Evolutionary conservation across 2,888 invertebrate species (phyloP).

Genomic region (Aspidiotus destructor): DNA sequence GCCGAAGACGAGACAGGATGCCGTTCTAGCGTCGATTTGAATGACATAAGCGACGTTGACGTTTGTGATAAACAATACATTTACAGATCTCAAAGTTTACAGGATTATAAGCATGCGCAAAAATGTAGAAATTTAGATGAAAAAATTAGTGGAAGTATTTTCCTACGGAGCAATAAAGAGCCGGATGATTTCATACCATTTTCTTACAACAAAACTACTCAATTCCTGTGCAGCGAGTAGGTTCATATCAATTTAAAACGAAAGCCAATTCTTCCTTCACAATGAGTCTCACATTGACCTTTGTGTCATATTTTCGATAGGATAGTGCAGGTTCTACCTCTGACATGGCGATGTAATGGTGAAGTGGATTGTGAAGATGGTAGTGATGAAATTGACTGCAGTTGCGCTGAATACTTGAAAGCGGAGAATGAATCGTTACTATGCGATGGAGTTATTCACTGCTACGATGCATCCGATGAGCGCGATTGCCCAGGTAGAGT

Average conservation of each 20-base stretch:
- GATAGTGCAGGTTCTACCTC: slow-evolving; percentile 50
- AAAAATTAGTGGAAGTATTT: no score
- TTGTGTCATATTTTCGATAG: slow-evolving; percentile 47
- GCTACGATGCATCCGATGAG: slow-evolving; percentile 66
- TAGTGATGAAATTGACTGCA: slow-evolving; percentile 64
- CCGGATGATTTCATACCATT: no score
- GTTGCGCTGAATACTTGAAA: slow-evolving; percentile 59
- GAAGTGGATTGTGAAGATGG: slow-evolving; percentile 70
- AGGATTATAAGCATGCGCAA: no score
- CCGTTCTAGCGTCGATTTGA: neutral
- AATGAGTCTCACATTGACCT: neutral
- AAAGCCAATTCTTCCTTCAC: no score
- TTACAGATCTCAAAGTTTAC: no score
- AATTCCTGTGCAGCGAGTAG: no score
- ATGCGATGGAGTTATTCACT: slow-evolving; percentile 67
- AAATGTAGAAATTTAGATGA: no score
- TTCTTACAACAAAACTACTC: no score
- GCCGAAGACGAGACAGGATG: slow-evolving; percentile 74
- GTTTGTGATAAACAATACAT: no score
- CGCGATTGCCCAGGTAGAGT: slow-evolving; percentile 44
- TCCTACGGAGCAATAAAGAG: no score
- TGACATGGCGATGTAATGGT: slow-evolving; percentile 55
- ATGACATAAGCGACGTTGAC: no score
- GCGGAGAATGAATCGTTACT: slow-evolving; percentile 48
- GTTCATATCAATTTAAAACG: no score